These are phyloP conservation scores for Dendrolimus kikuchii DNA, from an alignment of 1,140 invertebrate genomes.

Conservation along the genomic window DNA sequence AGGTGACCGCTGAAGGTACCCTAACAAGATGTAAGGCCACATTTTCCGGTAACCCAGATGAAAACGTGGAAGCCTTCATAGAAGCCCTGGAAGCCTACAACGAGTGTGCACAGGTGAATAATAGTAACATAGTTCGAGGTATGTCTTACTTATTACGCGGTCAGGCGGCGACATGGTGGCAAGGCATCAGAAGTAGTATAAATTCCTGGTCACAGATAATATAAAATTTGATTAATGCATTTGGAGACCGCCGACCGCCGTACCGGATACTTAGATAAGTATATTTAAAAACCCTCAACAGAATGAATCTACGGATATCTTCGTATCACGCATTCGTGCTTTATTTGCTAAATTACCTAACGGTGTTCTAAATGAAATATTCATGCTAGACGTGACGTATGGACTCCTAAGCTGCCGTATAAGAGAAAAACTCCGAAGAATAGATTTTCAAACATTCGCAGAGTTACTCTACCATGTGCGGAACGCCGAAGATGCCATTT, in stretches of 20 bases:
- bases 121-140: no score
- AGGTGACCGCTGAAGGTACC: no score
- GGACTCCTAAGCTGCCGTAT: slow-evolving; percentile 5
- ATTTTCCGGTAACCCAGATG: no score
- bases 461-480: neutral
- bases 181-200: neutral
- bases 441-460: neutral
- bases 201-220: neutral
- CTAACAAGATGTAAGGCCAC: no score
- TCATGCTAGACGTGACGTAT: slow-evolving; percentile 14
- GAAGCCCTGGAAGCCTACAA: no score
- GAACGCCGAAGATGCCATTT: slow-evolving; percentile 6
- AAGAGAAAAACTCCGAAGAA: no score
- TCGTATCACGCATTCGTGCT: slow-evolving; percentile 9
- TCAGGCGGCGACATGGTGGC: no score
- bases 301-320: slow-evolving; percentile 13
- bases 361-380: slow-evolving; percentile 11
- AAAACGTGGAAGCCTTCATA: no score
- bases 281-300: slow-evolving; percentile 12
- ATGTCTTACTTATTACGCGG: no score
- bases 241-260: slow-evolving; percentile 3
- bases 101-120: no score
- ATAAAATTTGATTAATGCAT: neutral
- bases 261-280: slow-evolving; percentile 17
- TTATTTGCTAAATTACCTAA: slow-evolving; percentile 8